Base-by-base conservation (phyloP, 2,113 vertebrate genomes). In the Pterophyllum scalare region DNA sequence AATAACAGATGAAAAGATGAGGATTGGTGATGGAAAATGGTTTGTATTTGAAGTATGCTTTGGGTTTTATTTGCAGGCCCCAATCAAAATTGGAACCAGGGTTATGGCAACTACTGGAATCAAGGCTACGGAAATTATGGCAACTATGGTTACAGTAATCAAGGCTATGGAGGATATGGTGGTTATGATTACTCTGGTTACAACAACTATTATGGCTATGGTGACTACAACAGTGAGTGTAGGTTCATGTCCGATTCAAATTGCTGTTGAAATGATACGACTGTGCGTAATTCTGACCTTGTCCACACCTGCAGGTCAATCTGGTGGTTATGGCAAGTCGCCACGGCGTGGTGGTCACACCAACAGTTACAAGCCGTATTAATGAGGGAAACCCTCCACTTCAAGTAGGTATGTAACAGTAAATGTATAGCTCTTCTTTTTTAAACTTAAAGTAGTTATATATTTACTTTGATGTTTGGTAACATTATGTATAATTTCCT, bases 321-420 rank as follows among this genome's bases (percentile, higher is more conserved):
- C 98, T 94, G 98, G 96, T 95, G 98, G 97, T 95, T 99, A 99
- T 93, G 98, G 98, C 85, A 99, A 99, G 96, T 97, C 98, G 90
- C 97, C 97, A 92, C 97, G 98, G 94, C 97, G 98, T 96, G 97
- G 97, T 72, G 97, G 97, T 92, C 98, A 99, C 97, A 97, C 97
- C 97, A 99, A 98, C 97, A 99, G 96, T 95, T 99, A 99, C 97
- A 99, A 99, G 97, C 98, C 98, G 80, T 99, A 99, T 96, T 99
- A 97, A 98, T 95, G 96, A 96, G 96, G 96, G 95, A 87, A 96
- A 95, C 93, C 94, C 95, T 96, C 96, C 90, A 90, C 89, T 93
- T 94, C 92, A 94, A 94, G 94, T 96, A 98, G 98, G 98, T 99
- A 98, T 74, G 97, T 97, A 84, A n/a, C 33, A 31, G 59, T 87